Base-by-base conservation (phyloP, 1,140 invertebrate genomes). In the Nasonia longicornis region DNA sequence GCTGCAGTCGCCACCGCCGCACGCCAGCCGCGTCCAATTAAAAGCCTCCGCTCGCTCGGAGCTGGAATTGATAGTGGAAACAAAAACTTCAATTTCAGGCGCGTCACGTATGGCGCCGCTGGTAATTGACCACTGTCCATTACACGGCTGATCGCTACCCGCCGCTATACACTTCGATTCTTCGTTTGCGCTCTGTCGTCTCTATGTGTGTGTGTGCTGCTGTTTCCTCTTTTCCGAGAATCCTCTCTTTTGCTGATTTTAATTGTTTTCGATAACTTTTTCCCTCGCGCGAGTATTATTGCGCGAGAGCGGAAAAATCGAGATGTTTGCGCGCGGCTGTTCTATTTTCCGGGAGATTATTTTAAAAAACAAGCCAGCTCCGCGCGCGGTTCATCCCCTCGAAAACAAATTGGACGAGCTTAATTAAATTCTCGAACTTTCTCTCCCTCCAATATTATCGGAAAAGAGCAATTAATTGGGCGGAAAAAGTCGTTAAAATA, bases 61-160 rank as follows among this genome's bases (percentile, higher is more conserved):
- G 82, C 85, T 85, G 86, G 87, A 88, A 89, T 89, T 87, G 88
- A 88, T 89, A 88, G 88, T 88, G 86, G 87, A 88, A 88, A 88
- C 86, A 89, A 89, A 89, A 89, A 89, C 86, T 88, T 86, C 89
- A 89, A 89, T 89, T 89, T 88, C 87, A 89, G 83, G 83, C 85
- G 85, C 87, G 86, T 87, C 86, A 87, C 85, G 86, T 87, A 85
- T 81, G 63, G 45, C 76, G 58, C 73, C 64, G n/a, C 20, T 64
- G 63, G 76, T 83, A 89, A 89, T 88, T 89, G 89, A 88, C 87
- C 86, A 86, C 85, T 87, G 86, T 85, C 87, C 86, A 87, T 88
- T 89, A 88, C 87, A 87, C 86, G 86, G 84, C 85, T 84, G 85
- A 88, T 87, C 83, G 86, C 86, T 83, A 86, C 86, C 87, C 75